Evolutionary conservation across 2,888 invertebrate genomes (phyloP).

Genomic region (Camponotus fellah): DNA sequence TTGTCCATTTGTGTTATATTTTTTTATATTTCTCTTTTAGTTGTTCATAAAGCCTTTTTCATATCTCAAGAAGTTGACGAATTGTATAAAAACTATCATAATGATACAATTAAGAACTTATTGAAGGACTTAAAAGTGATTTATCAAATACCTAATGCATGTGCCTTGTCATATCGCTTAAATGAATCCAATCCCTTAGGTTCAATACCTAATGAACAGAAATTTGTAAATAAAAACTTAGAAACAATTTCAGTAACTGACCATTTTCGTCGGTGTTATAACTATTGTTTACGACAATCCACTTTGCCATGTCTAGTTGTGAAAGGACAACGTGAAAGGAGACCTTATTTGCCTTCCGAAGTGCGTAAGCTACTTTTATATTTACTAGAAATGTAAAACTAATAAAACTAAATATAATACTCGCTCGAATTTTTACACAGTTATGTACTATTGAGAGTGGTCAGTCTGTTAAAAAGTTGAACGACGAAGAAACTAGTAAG

Average conservation of each 20-base stretch:
- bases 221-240: too few relatives aligned
- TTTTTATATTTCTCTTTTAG: constrained; percentile 83
- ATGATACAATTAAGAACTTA: constrained; percentile 73
- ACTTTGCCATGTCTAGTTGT: constrained; percentile 95
- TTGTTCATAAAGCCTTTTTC: constrained; percentile 94
- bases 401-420: neutral
- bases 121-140: constrained; percentile 86
- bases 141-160: constrained; percentile 86
- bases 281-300: constrained; percentile 88
- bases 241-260: too few relatives aligned
- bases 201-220: too few relatives aligned
- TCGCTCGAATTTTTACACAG: constrained; percentile 58
- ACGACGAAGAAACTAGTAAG: constrained; percentile 92
- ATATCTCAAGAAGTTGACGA: constrained; percentile 87
- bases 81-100: constrained; percentile 76
- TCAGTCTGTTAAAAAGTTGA: constrained; percentile 93
- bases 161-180: constrained; percentile 86
- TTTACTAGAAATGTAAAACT: neutral
- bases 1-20: constrained; percentile 1
- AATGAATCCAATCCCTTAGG: too few relatives aligned
- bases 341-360: constrained; percentile 95
- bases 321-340: constrained; percentile 87
- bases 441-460: constrained; percentile 89
- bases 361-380: constrained; percentile 80
- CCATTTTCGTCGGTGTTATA: constrained; percentile 85